These are phyloP conservation scores for Prinia subflava DNA, from an alignment of 2,113 vertebrate genomes.

Conservation along the genomic window DNA sequence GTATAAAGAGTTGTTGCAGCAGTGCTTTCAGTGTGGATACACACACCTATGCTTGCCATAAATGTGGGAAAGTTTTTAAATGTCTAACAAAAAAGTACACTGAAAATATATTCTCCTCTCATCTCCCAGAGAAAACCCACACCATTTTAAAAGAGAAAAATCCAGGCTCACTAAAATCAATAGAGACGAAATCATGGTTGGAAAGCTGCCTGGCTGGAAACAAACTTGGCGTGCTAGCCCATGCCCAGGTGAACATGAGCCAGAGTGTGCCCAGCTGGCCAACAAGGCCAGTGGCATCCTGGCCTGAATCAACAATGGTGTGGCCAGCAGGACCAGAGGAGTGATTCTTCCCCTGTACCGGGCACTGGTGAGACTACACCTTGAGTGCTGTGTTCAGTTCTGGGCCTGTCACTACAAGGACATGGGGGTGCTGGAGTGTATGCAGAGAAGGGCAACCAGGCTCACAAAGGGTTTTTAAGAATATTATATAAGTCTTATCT, in stretches of 20 bases:
- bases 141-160: neutral
- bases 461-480: neutral
- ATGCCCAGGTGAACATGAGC: neutral
- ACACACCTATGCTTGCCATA: neutral
- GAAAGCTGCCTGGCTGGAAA: neutral
- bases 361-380: neutral
- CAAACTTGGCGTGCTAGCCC: fast-evolving
- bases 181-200: fast-evolving
- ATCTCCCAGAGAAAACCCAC: fast-evolving
- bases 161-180: neutral
- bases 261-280: neutral
- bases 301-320: neutral
- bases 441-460: neutral
- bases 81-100: neutral
- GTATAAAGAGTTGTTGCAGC: neutral
- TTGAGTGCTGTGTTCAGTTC: neutral
- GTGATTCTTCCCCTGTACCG: neutral
- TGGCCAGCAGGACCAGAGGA: neutral
- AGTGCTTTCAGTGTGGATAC: neutral
- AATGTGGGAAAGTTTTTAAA: neutral
- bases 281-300: neutral
- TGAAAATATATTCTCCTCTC: fast-evolving
- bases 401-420: neutral
- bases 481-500: neutral
- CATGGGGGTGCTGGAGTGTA: too few species aligned